phyloP scores from a whole-genome alignment of 1,140 invertebrate genomes.

The Drosophila carrolli region DNA sequence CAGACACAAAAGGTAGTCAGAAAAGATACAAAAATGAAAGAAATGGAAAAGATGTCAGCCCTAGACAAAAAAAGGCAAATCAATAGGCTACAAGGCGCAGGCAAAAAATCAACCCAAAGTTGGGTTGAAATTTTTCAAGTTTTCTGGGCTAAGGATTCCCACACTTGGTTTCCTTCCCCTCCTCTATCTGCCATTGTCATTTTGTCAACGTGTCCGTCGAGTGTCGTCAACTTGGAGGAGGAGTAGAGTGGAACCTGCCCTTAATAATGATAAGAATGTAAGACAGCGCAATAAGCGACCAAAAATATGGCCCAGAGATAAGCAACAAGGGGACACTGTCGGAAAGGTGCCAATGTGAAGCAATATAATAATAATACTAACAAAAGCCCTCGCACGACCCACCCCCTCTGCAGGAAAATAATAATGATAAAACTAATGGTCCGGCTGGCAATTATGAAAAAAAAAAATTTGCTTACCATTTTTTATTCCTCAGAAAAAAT shows the following conservation, averaged over 20 bases:
- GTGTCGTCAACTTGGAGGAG: slow-evolving; percentile 58
- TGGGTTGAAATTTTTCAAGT: slow-evolving; percentile 55
- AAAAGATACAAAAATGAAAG: slow-evolving; percentile 20
- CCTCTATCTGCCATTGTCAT: slow-evolving; percentile 57
- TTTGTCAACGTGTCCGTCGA: slow-evolving; percentile 76
- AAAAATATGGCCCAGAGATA: slow-evolving; percentile 69
- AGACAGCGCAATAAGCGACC: slow-evolving; percentile 75
- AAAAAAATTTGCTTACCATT: slow-evolving; percentile 58
- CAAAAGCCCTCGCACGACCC: not conserved
- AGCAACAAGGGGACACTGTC: slow-evolving; percentile 44
- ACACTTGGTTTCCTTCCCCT: slow-evolving; percentile 12
- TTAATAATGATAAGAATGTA: slow-evolving; percentile 79
- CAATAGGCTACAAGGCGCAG: slow-evolving; percentile 59
- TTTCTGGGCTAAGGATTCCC: slow-evolving; percentile 4
- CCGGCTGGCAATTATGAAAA: slow-evolving; percentile 67
- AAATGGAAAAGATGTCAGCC: slow-evolving; percentile 30
- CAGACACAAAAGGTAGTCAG: slow-evolving; percentile 68
- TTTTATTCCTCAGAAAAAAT: slow-evolving; percentile 35
- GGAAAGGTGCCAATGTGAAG: slow-evolving; percentile 72
- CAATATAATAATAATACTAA: slow-evolving; percentile 62
- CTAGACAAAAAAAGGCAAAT: slow-evolving; percentile 57
- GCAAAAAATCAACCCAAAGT: slow-evolving; percentile 41
- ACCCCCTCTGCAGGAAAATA: slow-evolving; percentile 19
- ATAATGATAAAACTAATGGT: slow-evolving; percentile 75
- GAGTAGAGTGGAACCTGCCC: slow-evolving; percentile 13